Evolutionary conservation across 2,797 vertebrate species (phyloP).

Genomic region (Labeo calbasu): DNA sequence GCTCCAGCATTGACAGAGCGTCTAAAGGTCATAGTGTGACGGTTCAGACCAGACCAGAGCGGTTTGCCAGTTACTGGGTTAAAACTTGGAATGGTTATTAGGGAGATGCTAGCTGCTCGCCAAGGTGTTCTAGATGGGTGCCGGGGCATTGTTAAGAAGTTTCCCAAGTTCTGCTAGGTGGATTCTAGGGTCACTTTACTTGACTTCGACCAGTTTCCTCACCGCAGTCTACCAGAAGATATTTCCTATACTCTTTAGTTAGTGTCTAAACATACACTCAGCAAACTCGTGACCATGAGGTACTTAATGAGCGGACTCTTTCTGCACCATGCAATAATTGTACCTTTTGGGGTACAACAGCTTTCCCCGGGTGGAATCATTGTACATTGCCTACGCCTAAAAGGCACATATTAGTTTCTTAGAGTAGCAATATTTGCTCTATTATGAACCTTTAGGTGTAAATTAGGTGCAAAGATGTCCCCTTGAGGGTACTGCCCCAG

Average conservation of each 20-base stretch:
- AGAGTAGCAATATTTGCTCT: background rate
- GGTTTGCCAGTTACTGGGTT: background rate
- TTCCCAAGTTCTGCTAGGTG: background rate
- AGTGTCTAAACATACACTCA: background rate
- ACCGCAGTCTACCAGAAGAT: background rate
- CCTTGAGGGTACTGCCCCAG: background rate
- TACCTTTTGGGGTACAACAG: background rate
- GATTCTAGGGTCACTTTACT: background rate
- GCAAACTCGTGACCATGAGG: background rate
- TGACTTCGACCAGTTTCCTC: background rate
- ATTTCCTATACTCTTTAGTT: background rate
- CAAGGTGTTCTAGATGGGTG: background rate
- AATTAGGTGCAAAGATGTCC: background rate
- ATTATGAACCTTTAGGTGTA: background rate
- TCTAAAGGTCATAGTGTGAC: background rate
- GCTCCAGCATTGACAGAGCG: background rate
- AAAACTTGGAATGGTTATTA: background rate
- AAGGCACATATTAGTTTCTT: background rate
- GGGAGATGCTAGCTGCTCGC: background rate
- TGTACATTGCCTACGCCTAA: too few relatives aligned
- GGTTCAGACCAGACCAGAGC: background rate
- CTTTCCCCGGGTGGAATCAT: background rate
- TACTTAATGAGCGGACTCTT: background rate
- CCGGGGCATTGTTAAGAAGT: background rate
- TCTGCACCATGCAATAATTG: background rate